These are phyloP conservation scores for Peromyscus aztecus DNA, from an alignment of 2,797 vertebrate genomes.

Conservation along the genomic window DNA sequence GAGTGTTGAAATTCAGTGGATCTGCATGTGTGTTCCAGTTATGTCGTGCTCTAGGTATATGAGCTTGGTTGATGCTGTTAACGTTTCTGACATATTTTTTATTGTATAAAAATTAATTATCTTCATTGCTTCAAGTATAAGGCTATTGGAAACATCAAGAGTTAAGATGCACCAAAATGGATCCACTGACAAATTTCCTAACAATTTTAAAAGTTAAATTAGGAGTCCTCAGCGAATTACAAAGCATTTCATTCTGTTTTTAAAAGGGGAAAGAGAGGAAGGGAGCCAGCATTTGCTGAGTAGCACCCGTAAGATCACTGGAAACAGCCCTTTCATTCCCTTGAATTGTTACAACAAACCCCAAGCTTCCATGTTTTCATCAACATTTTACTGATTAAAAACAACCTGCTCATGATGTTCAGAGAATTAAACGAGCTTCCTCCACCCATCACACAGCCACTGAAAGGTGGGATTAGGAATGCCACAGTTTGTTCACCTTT, in stretches of 20 bases:
- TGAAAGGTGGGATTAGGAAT: conserved; percentile 54
- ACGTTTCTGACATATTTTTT: background rate
- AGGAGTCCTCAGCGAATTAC: background rate
- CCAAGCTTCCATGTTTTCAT: background rate
- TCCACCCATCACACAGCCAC: background rate
- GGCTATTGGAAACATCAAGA: conserved; percentile 16
- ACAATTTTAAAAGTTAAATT: background rate
- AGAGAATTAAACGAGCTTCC: background rate
- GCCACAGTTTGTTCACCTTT: conserved; percentile 11
- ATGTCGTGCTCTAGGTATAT: background rate
- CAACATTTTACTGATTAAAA: conserved; percentile 40
- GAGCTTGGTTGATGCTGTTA: conserved; percentile 14
- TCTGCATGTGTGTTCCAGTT: background rate
- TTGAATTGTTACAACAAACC: conserved; percentile 25
- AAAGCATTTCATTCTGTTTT: background rate
- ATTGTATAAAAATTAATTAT: background rate
- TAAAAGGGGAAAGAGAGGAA: background rate
- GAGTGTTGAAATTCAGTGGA: background rate
- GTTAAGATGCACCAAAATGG: conserved; percentile 37
- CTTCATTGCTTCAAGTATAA: background rate
- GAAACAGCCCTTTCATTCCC: conserved; percentile 16
- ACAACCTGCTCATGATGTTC: background rate
- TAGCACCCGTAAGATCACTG: background rate
- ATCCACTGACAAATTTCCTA: background rate
- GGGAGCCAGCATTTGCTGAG: background rate